Conservation (phyloP, 2,113 vertebrate genomes). For the Equus quagga region DNA sequence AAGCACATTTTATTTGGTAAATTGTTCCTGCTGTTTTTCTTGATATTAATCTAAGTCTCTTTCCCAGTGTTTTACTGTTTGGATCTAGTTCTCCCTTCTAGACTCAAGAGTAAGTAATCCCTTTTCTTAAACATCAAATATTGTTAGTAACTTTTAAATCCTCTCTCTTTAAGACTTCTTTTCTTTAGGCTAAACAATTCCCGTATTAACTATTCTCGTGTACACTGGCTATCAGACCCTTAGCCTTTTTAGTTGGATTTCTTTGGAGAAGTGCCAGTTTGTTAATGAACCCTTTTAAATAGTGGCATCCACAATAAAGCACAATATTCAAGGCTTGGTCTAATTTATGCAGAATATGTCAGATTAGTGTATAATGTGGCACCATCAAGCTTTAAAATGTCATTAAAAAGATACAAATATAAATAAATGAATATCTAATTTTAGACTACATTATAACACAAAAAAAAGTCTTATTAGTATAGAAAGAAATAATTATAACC, state of each 20-base stretch:
- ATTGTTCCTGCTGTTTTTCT: background rate
- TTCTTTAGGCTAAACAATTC: background rate
- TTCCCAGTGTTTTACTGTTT: background rate
- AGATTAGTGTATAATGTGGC: background rate
- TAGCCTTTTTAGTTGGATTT: background rate
- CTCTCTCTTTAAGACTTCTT: background rate
- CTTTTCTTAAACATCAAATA: background rate
- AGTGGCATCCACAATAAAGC: background rate
- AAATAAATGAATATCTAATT: background rate
- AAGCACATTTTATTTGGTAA: background rate
- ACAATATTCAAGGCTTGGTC: background rate
- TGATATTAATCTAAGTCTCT: background rate
- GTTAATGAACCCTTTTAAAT: background rate
- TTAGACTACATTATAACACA: background rate
- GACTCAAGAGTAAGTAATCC: background rate
- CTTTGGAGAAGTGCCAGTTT: background rate
- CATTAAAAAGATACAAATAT: background rate
- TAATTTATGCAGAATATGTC: background rate
- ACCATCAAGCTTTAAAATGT: background rate
- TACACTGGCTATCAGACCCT: background rate
- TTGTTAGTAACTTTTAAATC: conserved; percentile 1
- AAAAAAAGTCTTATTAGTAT: background rate
- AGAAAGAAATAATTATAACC: background rate
- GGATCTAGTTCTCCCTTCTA: background rate
- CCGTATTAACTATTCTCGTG: background rate